A percentile compares a stretch with the other conserved stretches of the same genome.
Evolutionary conservation across 1,140 invertebrate species (phyloP).

Genomic region (Platyscapa corneri): DNA sequence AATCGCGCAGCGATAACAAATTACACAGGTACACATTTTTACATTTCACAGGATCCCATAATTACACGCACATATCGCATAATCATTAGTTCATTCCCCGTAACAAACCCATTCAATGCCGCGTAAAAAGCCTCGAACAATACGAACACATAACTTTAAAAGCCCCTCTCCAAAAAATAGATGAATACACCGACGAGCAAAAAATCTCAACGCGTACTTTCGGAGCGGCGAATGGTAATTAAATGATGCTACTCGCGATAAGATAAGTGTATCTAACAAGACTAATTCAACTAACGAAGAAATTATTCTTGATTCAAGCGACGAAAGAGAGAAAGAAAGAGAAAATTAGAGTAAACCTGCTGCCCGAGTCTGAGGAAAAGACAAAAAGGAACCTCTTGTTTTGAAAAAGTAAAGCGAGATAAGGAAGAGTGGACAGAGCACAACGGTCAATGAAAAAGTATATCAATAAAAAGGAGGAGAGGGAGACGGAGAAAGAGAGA

Average conservation of each 20-base stretch:
- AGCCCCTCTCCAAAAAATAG: background rate
- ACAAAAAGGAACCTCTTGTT: background rate
- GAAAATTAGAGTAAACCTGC: constrained; percentile 42
- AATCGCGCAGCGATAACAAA: constrained; percentile 35
- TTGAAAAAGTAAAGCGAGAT: constrained; percentile 30
- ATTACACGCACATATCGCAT: constrained; percentile 27
- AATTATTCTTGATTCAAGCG: constrained; percentile 40
- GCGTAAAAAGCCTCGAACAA: constrained; percentile 18
- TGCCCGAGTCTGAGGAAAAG: background rate
- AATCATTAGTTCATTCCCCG: constrained; percentile 37
- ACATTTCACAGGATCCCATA: constrained; percentile 19
- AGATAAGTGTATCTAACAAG: constrained; percentile 51
- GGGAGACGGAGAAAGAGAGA: constrained; percentile 25
- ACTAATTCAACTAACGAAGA: constrained; percentile 49
- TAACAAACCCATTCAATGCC: constrained; percentile 26
- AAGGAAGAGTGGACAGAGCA: constrained; percentile 37
- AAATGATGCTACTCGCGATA: constrained; percentile 45
- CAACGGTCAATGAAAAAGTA: constrained; percentile 26
- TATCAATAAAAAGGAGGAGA: background rate
- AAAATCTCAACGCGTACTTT: constrained; percentile 12
- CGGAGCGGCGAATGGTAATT: constrained; percentile 41
- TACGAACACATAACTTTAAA: constrained; percentile 29
- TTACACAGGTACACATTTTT: constrained; percentile 20
- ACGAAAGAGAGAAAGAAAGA: constrained; percentile 30
- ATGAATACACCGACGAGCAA: constrained; percentile 24